These are phyloP conservation scores for Dysidea cf. avara DNA, from an alignment of 37 sponge, comb jelly and placozoan genomes.

Conservation along the genomic window DNA sequence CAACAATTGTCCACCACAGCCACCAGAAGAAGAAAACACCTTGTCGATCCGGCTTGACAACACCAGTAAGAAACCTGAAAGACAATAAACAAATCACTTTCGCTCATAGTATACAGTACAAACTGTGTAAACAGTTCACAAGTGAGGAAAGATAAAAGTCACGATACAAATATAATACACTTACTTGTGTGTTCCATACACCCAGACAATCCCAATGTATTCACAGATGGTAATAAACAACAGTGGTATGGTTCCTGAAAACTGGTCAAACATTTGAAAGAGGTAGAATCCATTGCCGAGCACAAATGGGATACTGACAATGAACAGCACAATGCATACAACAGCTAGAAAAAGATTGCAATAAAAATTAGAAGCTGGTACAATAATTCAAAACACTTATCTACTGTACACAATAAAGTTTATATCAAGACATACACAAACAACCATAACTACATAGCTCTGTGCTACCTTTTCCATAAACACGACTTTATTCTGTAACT, in stretches of 20 bases:
- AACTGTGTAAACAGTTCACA: too few relatives aligned
- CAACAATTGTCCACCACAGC: conserved; percentile 73
- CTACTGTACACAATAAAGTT: background rate
- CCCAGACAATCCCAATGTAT: conserved; percentile 87
- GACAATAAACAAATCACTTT: background rate
- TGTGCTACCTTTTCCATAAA: too few relatives aligned
- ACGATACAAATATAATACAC: too few relatives aligned
- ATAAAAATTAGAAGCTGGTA: too few relatives aligned
- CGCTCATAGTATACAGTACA: too few relatives aligned
- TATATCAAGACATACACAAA: too few relatives aligned
- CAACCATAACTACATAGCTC: too few relatives aligned
- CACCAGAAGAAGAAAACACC: conserved; percentile 55
- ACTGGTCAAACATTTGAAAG: conserved; percentile 89
- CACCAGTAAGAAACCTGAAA: conserved; percentile 30
- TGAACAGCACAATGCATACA: conserved; percentile 63
- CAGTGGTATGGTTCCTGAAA: conserved; percentile 78
- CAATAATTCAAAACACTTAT: background rate
- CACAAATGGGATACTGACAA: conserved; percentile 79
- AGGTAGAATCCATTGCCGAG: conserved; percentile 88
- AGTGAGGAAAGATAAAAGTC: too few relatives aligned
- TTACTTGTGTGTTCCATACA: conserved; percentile 83
- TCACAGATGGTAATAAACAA: conserved; percentile 89
- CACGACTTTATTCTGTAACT: too few relatives aligned
- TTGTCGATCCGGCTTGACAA: conserved; percentile 5
- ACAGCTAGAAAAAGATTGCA: conserved; percentile 38